Percentiles rank a stretch among this genome's conserved stretches.
phyloP scores from a whole-genome alignment of 23 tunicate species.

The Clavelina lepadiformis region DNA sequence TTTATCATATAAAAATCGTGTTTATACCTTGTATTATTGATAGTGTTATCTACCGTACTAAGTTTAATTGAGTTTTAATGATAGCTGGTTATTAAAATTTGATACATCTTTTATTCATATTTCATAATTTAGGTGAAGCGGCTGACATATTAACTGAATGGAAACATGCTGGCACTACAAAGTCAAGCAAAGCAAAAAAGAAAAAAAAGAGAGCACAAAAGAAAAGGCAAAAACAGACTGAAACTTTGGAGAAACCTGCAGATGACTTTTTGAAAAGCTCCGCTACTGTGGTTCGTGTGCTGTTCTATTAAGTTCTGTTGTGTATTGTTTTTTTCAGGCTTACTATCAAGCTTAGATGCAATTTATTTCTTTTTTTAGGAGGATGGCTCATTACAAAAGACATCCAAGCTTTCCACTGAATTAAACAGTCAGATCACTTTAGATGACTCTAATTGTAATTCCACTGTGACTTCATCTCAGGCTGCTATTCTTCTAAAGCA shows the following conservation, averaged over 20 bases:
- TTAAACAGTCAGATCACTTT: background rate
- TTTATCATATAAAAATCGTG: too few species aligned
- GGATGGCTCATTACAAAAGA: background rate
- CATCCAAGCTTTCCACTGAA: background rate
- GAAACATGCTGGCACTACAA: slow-evolving; percentile 12
- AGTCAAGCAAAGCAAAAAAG: slow-evolving; percentile 13
- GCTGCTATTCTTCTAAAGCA: background rate
- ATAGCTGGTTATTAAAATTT: too few species aligned
- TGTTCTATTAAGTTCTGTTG: too few species aligned
- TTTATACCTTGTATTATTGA: too few species aligned
- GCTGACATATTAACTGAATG: slow-evolving; percentile 24
- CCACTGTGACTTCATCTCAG: background rate
- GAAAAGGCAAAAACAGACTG: slow-evolving; percentile 1
- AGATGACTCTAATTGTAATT: background rate
- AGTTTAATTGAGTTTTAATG: too few species aligned
- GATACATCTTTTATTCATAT: background rate
- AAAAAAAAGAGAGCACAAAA: slow-evolving; percentile 3
- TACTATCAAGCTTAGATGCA: too few species aligned
- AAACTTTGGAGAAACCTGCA: background rate
- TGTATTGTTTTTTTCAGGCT: too few species aligned
- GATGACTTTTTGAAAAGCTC: background rate
- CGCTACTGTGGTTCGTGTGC: background rate
- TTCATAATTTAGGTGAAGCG: slow-evolving; percentile 7
- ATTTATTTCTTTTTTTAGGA: too few species aligned
- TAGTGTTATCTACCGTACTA: background rate